phyloP scores from a whole-genome alignment of 30 jellyfish, hydroid and myxozoan genomes.

The Mastigias papua region DNA sequence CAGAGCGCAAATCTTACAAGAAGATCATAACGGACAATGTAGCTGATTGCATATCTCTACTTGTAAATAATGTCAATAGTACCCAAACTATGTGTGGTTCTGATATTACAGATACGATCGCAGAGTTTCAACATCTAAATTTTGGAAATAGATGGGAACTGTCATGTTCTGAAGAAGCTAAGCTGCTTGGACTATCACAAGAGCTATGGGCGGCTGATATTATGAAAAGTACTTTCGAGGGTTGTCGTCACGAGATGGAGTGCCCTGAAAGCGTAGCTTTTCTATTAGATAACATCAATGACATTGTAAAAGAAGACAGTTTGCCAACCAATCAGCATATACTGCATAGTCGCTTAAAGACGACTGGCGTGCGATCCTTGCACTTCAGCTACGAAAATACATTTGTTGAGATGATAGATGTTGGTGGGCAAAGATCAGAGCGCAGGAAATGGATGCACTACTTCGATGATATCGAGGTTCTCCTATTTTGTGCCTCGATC shows the following conservation, averaged over 20 bases:
- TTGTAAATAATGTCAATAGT: conserved; percentile 4
- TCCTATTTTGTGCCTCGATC: conserved; percentile 63
- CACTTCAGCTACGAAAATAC: conserved; percentile 39
- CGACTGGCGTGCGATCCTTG: conserved; percentile 72
- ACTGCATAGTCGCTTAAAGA: conserved; percentile 66
- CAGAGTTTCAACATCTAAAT: conserved; percentile 31
- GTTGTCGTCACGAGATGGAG: conserved; percentile 11
- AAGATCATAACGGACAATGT: conserved; percentile 40
- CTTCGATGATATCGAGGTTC: conserved; percentile 64
- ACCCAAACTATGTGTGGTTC: not conserved
- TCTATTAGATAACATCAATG: conserved; percentile 30
- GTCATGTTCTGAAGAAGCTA: not conserved
- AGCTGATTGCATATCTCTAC: not conserved
- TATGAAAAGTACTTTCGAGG: conserved; percentile 1
- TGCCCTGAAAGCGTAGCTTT: conserved; percentile 36
- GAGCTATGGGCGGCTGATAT: conserved; percentile 21
- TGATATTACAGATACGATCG: not conserved
- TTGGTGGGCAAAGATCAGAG: conserved; percentile 85
- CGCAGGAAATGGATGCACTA: conserved; percentile 79
- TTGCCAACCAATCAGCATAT: conserved; percentile 67
- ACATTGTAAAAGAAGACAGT: conserved; percentile 22
- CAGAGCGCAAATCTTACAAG: conserved; percentile 48
- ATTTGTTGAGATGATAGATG: conserved; percentile 59
- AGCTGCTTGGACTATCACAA: conserved; percentile 14
- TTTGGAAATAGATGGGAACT: not conserved